Base-by-base conservation (phyloP, 2,113 vertebrate genomes). In the Xenotilapia leptura region DNA sequence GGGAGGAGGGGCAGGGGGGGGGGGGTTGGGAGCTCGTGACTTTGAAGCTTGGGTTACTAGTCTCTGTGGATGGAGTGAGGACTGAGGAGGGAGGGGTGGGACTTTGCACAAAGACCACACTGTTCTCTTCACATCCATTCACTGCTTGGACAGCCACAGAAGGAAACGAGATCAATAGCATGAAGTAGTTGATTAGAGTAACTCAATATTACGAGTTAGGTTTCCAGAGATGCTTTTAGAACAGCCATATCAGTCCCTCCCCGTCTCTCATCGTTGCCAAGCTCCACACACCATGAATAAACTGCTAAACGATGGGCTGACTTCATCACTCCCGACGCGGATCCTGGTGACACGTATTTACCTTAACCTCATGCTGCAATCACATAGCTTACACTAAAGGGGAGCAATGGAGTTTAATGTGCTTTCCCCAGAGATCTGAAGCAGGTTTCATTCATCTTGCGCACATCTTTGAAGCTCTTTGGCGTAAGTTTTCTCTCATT, bases 111-210 rank as follows among this genome's bases (percentile, higher is more conserved):
- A 95, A 95, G 94, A 88, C 92, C 80, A 49, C 49, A 88, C 92
- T 96, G 95, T 96, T 94, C 86, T 86, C 80, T 38, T 75, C 88
- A 88, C 89, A 86, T 92, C 83, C 92, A 92, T 92, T 93, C 93
- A 90, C 79, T 77, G 88, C 83, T 82, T 26, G 7, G 80, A 88
- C 88, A 86, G 60, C 75, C 89, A 87, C 82, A 8, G 83, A 90
- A 86, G 85, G 83, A 92, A 92, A 85, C 82, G 19, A 91, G 93
- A 95, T 95, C 95, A 94, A 95, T 95, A 86, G 89, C 94, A 92
- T 84, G 77, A 93, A 90, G 94, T 70, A 83, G 86, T 28, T 94
- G 95, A 95, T 95, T 94, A 94, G 90, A 90, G 94, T 93, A 94
- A 95, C 90, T 94, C 88, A 90, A 95, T 95, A 94, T 94, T 90